Evolutionary conservation across 2,888 invertebrate species (phyloP), one percentile per base, ranked within the genome.

Genomic region (Coremacera marginata): DNA sequence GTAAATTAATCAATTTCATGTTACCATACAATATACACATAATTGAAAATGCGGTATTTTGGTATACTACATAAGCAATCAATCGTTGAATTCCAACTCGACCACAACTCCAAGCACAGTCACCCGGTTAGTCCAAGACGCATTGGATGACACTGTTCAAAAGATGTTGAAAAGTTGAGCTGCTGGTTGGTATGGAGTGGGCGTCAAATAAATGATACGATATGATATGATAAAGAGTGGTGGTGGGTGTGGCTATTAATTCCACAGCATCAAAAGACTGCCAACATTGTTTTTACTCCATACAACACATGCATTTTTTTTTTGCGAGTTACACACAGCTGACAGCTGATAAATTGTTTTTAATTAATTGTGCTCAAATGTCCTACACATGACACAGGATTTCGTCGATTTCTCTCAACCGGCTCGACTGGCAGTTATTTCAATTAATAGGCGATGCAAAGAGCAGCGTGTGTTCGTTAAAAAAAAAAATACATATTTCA

Each of bases 11-110:
- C 70, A 70, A 70, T 9, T 25, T 22, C 22, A 5, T 1, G 55
- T 3, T 7, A 8, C 8, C n/a, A 31, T 31, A 31, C 31, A 31
- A n/a, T n/a, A n/a, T 5, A 31, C 19, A 22, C 14, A 22, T 7
- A 55, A n/a, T 77, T 78, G 77, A 74, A 73, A 70, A 77, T 75
- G 70, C 72, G 75, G 67, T 75, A 78, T 72, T 77, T 70, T 71
- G 70, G 34, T 3, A 80, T 79, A 77, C 76, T 71, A 70, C 70
- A 76, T 76, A 78, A 71, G 79, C 77, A 80, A 79, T 81, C 77
- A 80, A 81, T 81, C 79, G 78, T 78, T 63, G 68, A 78, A 74
- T 75, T 78, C 70, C 77, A 77, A 76, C 63, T 68, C 19, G 44
- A 44, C 31, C 34, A 44, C 16, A 67, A 49, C 22, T n/a, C 34